Evolutionary conservation across 2,888 invertebrate species (phyloP).

Genomic region (Tachina lurida): DNA sequence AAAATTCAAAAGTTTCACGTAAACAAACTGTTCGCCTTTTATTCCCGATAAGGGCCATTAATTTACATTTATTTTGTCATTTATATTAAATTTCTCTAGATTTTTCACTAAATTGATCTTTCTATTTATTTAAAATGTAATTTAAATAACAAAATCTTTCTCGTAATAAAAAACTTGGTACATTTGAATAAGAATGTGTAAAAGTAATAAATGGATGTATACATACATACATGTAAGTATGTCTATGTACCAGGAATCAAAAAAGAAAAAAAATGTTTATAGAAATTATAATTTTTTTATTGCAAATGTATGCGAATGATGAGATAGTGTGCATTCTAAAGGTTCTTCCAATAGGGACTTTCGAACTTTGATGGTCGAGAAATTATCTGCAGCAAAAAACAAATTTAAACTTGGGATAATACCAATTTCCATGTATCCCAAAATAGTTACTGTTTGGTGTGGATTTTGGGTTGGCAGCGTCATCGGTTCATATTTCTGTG

Average conservation of each 20-base stretch:
- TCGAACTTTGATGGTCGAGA: no score
- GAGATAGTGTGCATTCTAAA: neutral
- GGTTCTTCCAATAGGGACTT: no score
- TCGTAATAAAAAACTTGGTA: neutral
- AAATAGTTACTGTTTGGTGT: no score
- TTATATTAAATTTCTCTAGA: neutral
- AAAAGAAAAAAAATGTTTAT: constrained; percentile 19
- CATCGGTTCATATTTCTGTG: no score
- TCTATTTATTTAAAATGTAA: constrained; percentile 34
- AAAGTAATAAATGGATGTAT: neutral
- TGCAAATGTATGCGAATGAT: constrained; percentile 9
- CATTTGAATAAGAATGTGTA: constrained; percentile 26
- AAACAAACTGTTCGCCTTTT: no score
- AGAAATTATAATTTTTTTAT: constrained; percentile 47
- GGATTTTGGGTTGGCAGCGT: no score
- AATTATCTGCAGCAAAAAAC: no score
- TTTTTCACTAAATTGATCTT: constrained; percentile 1
- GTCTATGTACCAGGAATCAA: constrained; percentile 27
- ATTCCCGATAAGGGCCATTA: no score
- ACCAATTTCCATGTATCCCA: no score
- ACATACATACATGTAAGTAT: neutral
- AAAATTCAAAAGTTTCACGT: no score
- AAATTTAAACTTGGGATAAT: no score
- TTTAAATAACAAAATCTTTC: constrained; percentile 31
- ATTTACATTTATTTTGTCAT: neutral